Percentiles rank a stretch among this genome's conserved stretches.
These are phyloP conservation scores for Plebejus melissa DNA, from an alignment of 2,888 invertebrate species.

Conservation along the genomic window DNA sequence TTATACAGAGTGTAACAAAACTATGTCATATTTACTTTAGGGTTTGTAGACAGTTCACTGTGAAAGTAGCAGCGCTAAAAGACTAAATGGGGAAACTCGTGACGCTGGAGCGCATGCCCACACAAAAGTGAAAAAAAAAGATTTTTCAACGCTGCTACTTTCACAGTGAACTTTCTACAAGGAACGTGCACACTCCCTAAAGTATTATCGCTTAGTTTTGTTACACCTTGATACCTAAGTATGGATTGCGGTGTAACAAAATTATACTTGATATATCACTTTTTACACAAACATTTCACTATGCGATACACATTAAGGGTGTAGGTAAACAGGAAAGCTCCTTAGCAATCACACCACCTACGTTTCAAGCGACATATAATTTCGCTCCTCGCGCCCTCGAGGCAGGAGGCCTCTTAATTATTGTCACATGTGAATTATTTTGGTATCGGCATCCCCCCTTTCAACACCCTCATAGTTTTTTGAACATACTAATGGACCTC, in stretches of 20 bases:
- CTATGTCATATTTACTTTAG: too few relatives aligned
- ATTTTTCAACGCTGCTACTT: too few relatives aligned
- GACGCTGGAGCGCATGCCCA: too few relatives aligned
- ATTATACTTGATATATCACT: not conserved
- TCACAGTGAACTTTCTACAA: too few relatives aligned
- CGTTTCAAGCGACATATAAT: slow-evolving; percentile 25
- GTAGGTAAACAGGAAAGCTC: not conserved
- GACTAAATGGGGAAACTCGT: too few relatives aligned
- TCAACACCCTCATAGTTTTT: slow-evolving; percentile 33
- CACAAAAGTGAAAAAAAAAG: too few relatives aligned
- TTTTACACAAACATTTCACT: not conserved
- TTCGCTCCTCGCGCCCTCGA: slow-evolving; percentile 46
- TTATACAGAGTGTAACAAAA: too few relatives aligned
- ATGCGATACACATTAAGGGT: not conserved
- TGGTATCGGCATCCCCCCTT: slow-evolving; percentile 50
- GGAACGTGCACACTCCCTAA: too few relatives aligned
- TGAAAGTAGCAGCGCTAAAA: too few relatives aligned
- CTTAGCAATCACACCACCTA: slow-evolving; percentile 13
- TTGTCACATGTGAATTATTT: slow-evolving; percentile 75
- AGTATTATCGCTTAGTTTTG: too few relatives aligned
- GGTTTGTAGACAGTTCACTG: too few relatives aligned
- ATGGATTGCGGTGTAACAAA: not conserved
- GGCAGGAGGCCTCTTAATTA: slow-evolving; percentile 64
- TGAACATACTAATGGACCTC: not conserved
- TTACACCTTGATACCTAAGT: not conserved